Evolutionary conservation across 2,113 vertebrate genomes (phyloP).

Genomic region (Cynopterus brachyotis): DNA sequence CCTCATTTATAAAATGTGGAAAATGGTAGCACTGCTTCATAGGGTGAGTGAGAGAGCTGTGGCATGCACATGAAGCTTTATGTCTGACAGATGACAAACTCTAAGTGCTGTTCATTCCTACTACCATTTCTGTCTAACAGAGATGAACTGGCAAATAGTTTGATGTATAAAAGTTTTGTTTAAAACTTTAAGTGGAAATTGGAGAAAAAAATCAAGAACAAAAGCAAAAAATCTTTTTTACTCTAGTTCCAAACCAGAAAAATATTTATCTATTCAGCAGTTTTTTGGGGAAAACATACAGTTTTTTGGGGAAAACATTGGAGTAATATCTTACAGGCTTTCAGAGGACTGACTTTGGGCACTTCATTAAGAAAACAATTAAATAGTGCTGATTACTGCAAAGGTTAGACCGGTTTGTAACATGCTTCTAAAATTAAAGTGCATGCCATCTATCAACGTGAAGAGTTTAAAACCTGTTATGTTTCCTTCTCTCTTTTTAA

Average conservation of each 20-base stretch:
- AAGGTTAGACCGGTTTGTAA: neutral
- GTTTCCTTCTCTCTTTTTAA: neutral
- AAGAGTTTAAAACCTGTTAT: neutral
- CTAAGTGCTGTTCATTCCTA: neutral
- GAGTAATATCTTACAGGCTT: neutral
- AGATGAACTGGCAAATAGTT: neutral
- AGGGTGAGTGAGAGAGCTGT: neutral
- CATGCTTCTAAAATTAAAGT: neutral
- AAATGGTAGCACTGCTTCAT: neutral
- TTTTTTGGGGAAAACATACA: neutral
- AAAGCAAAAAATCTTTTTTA: neutral
- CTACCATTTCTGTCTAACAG: neutral
- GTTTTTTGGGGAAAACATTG: neutral
- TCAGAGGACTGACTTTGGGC: neutral
- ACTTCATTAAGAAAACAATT: neutral
- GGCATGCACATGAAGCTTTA: neutral
- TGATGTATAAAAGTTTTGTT: neutral
- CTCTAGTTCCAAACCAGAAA: neutral
- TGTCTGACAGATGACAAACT: neutral
- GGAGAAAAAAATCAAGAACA: neutral
- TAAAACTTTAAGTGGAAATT: neutral
- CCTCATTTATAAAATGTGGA: neutral
- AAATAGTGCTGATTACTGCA: neutral
- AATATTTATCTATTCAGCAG: neutral
- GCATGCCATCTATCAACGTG: neutral